Percentiles rank a stretch among this genome's conserved stretches.
phyloP scores from a whole-genome alignment of 2,113 vertebrate genomes.

The Pseudopipra pipra region DNA sequence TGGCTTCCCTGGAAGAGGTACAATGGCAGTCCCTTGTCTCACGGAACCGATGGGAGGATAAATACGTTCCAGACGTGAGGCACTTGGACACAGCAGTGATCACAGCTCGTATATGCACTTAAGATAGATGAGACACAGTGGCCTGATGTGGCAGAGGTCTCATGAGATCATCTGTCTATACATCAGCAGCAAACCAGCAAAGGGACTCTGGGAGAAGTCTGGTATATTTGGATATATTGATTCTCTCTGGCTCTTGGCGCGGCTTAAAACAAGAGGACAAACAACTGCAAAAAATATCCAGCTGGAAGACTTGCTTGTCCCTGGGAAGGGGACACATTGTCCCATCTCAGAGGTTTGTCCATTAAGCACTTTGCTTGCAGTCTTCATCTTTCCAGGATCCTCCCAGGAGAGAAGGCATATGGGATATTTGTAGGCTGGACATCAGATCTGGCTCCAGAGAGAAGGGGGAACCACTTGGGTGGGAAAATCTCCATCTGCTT shows the following conservation, averaged over 20 bases:
- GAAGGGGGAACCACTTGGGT: neutral
- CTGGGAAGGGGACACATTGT: neutral
- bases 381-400: neutral
- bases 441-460: accelerated
- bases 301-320: neutral
- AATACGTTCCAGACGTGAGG: constrained; percentile 8
- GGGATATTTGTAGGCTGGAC: neutral
- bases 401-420: neutral
- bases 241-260: neutral
- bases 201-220: constrained; percentile 34
- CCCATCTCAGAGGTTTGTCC: neutral
- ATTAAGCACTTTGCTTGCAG: neutral
- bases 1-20: neutral
- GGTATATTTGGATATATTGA: constrained; percentile 31
- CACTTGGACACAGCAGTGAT: neutral
- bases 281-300: neutral
- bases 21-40: neutral
- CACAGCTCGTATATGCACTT: neutral
- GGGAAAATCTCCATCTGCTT: neutral
- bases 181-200: constrained; percentile 50
- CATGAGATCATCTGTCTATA: constrained; percentile 59
- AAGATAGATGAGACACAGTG: constrained; percentile 47
- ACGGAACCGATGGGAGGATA: neutral
- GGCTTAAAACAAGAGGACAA: constrained; percentile 1
- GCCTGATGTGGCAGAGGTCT: constrained; percentile 53